Evolutionary conservation across 2,797 vertebrate genomes (phyloP).

Genomic region (Rhinatrema bivittatum): DNA sequence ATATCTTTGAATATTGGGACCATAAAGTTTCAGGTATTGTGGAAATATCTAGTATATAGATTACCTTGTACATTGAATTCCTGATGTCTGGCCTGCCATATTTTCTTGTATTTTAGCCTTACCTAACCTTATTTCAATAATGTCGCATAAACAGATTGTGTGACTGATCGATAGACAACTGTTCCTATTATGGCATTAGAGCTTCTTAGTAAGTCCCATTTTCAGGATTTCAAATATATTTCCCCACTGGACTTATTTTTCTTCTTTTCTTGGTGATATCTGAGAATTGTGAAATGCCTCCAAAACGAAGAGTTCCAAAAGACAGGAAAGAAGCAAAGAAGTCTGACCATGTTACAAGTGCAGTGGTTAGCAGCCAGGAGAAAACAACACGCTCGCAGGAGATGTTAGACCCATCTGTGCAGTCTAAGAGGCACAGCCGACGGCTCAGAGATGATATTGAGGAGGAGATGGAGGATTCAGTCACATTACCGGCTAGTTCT

Average conservation of each 20-base stretch:
- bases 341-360: background rate
- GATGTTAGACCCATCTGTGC: background rate
- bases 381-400: constrained; percentile 2
- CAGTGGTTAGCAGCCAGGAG: background rate
- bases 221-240: too few relatives aligned
- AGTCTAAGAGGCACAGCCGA: background rate
- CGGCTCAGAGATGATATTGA: constrained; percentile 1
- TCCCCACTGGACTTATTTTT: background rate
- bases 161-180: too few relatives aligned
- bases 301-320: constrained; percentile 10
- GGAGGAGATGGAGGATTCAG: background rate
- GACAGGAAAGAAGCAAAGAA: constrained; percentile 16
- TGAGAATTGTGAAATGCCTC: constrained; percentile 16
- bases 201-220: too few relatives aligned
- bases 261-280: background rate
- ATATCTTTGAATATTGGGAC: too few relatives aligned
- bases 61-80: too few relatives aligned
- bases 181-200: too few relatives aligned
- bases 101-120: too few relatives aligned
- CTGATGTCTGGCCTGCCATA: too few relatives aligned
- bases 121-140: too few relatives aligned
- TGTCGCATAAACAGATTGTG: too few relatives aligned
- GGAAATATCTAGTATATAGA: too few relatives aligned
- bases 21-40: too few relatives aligned
- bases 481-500: background rate